These are phyloP conservation scores for Melierax canorus DNA, from an alignment of 2,113 vertebrate species.

Conservation along the genomic window DNA sequence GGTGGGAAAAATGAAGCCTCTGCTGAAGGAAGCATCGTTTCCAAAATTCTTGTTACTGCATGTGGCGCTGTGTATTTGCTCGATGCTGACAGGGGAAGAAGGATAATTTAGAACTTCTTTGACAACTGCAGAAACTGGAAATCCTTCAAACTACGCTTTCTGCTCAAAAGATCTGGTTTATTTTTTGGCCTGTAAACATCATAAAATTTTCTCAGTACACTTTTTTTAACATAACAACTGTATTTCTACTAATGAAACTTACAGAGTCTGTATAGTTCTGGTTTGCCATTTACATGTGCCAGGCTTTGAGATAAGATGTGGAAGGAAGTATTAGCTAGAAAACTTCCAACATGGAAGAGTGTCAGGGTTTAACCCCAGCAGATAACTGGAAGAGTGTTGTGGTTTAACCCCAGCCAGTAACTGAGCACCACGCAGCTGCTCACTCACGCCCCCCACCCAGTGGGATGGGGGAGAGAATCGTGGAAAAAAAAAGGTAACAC, in stretches of 20 bases:
- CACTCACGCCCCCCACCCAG: too few species aligned
- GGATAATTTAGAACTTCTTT: background rate
- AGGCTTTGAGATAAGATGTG: background rate
- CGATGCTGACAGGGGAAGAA: background rate
- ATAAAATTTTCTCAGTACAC: background rate
- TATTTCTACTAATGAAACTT: background rate
- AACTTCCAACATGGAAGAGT: background rate
- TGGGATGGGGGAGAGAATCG: too few species aligned
- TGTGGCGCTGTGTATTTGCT: background rate
- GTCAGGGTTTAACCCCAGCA: too few species aligned
- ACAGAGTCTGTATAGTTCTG: background rate
- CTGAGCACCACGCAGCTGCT: too few species aligned
- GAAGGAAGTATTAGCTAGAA: background rate
- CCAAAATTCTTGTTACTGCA: background rate
- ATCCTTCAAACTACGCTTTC: background rate
- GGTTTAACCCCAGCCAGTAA: too few species aligned
- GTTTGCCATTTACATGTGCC: background rate
- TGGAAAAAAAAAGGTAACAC: too few species aligned
- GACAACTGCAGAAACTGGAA: background rate
- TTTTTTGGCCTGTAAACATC: background rate
- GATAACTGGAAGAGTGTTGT: background rate
- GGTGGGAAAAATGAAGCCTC: background rate
- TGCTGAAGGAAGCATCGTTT: background rate
- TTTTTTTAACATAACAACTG: background rate
- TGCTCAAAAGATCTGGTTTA: background rate